Evolutionary conservation across 2,113 vertebrate species (phyloP).

Genomic region (Sinocyclocheilus grahami): DNA sequence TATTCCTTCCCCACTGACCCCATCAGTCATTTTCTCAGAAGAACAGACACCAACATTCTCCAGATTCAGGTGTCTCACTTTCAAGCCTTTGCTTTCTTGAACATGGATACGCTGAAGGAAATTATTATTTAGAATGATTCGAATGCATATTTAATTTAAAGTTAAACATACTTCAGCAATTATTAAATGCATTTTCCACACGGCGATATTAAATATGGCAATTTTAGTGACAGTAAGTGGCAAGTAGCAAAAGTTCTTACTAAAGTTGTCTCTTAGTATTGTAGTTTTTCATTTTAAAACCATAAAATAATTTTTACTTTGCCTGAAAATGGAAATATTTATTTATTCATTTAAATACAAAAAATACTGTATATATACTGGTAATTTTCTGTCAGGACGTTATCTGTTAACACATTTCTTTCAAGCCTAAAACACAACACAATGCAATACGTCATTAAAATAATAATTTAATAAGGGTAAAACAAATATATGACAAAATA

Average conservation of each 20-base stretch:
- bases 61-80: neutral
- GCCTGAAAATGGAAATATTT: no score
- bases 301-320: no score
- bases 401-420: no score
- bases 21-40: neutral
- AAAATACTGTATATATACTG: no score
- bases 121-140: neutral
- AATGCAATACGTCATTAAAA: no score
- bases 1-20: conserved; percentile 22
- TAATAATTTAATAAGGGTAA: no score
- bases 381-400: no score
- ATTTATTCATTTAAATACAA: no score
- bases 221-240: neutral
- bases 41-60: neutral
- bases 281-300: no score
- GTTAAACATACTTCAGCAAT: neutral
- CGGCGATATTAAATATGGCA: neutral
- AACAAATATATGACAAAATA: no score
- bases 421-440: no score
- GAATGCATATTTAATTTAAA: neutral
- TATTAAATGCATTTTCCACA: neutral
- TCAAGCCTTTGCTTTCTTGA: neutral
- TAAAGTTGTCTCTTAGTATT: neutral
- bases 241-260: neutral
- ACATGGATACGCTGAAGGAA: neutral